Evolutionary conservation across 1,140 invertebrate species (phyloP).

Genomic region (Lepidostoma basale): DNA sequence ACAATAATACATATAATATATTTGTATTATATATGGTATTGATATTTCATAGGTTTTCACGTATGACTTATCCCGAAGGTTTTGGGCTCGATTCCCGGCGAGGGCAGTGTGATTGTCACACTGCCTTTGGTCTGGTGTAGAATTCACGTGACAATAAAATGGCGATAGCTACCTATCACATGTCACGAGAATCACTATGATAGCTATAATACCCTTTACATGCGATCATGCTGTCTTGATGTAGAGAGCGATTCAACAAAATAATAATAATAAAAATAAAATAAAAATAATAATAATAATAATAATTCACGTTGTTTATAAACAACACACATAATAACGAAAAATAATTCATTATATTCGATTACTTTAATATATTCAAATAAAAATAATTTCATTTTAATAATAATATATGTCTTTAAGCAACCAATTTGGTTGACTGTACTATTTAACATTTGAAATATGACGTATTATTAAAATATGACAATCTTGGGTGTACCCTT

Average conservation of each 20-base stretch:
- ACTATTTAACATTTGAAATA: neutral
- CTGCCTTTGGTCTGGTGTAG: too few relatives aligned
- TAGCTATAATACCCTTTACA: too few relatives aligned
- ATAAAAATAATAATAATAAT: neutral
- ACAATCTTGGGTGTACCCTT: neutral
- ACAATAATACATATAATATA: too few relatives aligned
- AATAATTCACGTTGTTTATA: neutral
- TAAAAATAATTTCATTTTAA: neutral
- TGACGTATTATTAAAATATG: conserved; percentile 1
- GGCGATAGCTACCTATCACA: too few relatives aligned
- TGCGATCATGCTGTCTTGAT: too few relatives aligned
- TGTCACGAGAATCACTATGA: too few relatives aligned
- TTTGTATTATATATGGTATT: too few relatives aligned
- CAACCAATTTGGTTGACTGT: neutral
- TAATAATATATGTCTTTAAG: neutral
- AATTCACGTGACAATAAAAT: too few relatives aligned
- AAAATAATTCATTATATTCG: neutral
- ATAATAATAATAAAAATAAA: neutral
- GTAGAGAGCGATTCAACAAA: neutral
- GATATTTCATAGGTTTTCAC: too few relatives aligned
- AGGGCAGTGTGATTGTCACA: too few relatives aligned
- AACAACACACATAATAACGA: neutral
- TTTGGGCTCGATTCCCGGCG: too few relatives aligned
- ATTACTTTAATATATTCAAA: neutral
- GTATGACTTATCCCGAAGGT: too few relatives aligned